These are phyloP conservation scores for Trachymyrmex septentrionalis DNA, from an alignment of 1,140 invertebrate genomes.

Conservation along the genomic window DNA sequence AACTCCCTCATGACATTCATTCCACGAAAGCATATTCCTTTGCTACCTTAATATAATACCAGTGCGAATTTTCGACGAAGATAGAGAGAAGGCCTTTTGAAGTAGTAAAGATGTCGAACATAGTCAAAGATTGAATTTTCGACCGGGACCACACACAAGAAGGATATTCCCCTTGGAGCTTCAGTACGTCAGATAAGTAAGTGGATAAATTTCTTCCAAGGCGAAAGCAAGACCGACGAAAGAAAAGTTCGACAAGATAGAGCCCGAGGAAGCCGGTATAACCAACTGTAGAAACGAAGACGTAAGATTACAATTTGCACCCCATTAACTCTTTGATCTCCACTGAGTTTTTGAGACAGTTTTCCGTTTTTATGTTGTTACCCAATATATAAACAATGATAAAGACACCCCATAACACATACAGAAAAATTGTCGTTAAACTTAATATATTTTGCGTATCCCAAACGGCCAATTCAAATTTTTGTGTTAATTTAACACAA, in stretches of 20 bases:
- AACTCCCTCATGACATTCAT: constrained; percentile 3
- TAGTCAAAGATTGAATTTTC: constrained; percentile 69
- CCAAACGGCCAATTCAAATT: too few relatives aligned
- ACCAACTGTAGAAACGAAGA: constrained; percentile 22
- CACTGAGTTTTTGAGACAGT: background rate
- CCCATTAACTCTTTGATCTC: constrained; percentile 16
- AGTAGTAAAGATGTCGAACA: constrained; percentile 67
- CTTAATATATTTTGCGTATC: too few relatives aligned
- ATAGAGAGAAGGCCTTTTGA: constrained; percentile 43
- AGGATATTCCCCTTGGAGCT: constrained; percentile 53
- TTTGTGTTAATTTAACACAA: too few relatives aligned
- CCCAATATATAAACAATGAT: background rate
- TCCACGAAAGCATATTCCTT: constrained; percentile 17
- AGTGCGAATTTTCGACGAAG: constrained; percentile 41
- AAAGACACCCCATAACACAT: too few relatives aligned
- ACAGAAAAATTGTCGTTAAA: too few relatives aligned
- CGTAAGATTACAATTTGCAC: constrained; percentile 48
- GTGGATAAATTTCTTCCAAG: constrained; percentile 66
- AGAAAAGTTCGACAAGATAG: constrained; percentile 55
- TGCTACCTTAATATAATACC: constrained; percentile 43
- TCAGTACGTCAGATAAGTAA: constrained; percentile 61
- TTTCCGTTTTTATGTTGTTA: background rate
- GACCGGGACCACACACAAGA: constrained; percentile 45
- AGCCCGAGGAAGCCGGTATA: constrained; percentile 15
- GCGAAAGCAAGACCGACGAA: constrained; percentile 22